Percentiles rank a stretch among this genome's conserved stretches.
phyloP scores from a whole-genome alignment of 2,113 vertebrate species.

The Xiphophorus maculatus region DNA sequence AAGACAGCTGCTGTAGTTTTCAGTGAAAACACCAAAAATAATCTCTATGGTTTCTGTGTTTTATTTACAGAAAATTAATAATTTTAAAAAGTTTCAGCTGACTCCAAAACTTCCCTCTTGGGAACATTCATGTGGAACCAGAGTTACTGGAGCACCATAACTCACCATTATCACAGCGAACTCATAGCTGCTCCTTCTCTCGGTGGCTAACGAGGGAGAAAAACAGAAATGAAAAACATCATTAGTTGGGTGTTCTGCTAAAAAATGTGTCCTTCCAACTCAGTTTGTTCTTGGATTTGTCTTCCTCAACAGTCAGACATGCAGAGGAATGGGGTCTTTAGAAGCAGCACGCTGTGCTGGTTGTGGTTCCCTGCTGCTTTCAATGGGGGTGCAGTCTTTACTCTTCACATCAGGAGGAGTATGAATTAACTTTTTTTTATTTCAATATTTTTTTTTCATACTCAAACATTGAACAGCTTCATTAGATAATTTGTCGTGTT shows the following conservation, averaged over 20 bases:
- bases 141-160: constrained; percentile 50
- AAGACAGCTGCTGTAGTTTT: neutral
- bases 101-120: constrained; percentile 32
- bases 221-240: constrained; percentile 62
- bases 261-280: constrained; percentile 44
- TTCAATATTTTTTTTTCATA: neutral
- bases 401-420: neutral
- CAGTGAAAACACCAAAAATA: neutral
- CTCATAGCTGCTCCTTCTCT: constrained; percentile 57
- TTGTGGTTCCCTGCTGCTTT: constrained; percentile 10
- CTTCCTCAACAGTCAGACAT: constrained; percentile 19
- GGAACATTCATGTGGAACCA: constrained; percentile 62
- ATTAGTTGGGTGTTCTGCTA: constrained; percentile 52
- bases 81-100: constrained; percentile 10
- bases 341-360: neutral
- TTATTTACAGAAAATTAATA: neutral
- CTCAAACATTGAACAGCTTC: neutral
- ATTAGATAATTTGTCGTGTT: neutral
- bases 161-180: constrained; percentile 79
- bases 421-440: neutral
- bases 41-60: neutral
- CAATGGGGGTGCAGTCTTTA: too few species aligned
- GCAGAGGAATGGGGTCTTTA: constrained; percentile 14
- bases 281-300: constrained; percentile 32
- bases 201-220: constrained; percentile 51